Percentiles rank a stretch among this genome's conserved stretches.
Conservation (phyloP, 2,888 invertebrate species). For the Lordiphosa fenestrarum region DNA sequence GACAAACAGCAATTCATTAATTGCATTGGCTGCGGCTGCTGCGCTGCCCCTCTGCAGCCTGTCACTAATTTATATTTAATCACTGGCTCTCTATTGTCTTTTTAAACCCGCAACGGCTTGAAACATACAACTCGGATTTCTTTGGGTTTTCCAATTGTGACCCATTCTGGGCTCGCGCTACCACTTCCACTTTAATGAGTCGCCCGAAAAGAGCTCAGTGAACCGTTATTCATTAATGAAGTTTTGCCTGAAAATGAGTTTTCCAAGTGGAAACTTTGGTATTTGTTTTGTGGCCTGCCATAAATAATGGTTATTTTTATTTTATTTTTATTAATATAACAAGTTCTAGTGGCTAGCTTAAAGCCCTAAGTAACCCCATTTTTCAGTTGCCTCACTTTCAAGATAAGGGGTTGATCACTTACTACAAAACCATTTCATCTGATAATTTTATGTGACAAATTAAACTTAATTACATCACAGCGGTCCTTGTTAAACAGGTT, state of each 20-base stretch:
- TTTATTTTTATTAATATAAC: too few species aligned
- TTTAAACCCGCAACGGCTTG: slow-evolving; percentile 47
- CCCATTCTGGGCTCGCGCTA: slow-evolving; percentile 19
- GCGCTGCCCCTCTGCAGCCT: slow-evolving; percentile 15
- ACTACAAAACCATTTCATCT: too few species aligned
- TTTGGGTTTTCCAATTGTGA: slow-evolving; percentile 23
- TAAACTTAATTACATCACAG: too few species aligned
- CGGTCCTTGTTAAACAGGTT: too few species aligned
- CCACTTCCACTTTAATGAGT: slow-evolving; percentile 19
- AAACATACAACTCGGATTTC: neutral
- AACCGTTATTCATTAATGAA: slow-evolving; percentile 62
- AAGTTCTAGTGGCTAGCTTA: too few species aligned
- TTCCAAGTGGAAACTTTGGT: slow-evolving; percentile 41
- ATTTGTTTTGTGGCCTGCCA: slow-evolving; percentile 8
- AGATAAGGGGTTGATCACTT: neutral
- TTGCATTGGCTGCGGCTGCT: slow-evolving; percentile 31
- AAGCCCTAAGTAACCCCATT: neutral
- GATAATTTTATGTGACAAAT: too few species aligned
- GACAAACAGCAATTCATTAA: slow-evolving; percentile 39
- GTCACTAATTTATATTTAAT: slow-evolving; percentile 49
- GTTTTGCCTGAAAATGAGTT: slow-evolving; percentile 13
- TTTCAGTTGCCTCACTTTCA: neutral
- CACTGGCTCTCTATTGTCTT: slow-evolving; percentile 46
- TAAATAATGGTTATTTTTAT: slow-evolving; percentile 21
- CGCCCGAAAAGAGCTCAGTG: slow-evolving; percentile 8